Evolutionary conservation across 2,797 vertebrate species (phyloP), one percentile per base, ranked within the genome.

Genomic region (Xerus rutilus): DNA sequence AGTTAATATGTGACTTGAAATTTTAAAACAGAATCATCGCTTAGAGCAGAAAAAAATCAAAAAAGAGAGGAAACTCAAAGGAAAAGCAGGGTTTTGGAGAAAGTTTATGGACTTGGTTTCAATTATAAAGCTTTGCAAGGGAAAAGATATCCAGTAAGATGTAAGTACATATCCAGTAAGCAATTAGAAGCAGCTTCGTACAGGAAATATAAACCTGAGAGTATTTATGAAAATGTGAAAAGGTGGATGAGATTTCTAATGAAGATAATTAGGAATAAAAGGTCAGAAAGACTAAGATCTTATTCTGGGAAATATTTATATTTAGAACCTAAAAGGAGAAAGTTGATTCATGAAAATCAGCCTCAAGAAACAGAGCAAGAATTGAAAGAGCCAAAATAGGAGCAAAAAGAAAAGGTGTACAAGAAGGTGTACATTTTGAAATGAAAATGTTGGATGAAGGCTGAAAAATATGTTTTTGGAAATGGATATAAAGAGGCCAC

Each of bases 211-310:
- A 65, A 79, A 81, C 11, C 35, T 69, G 30, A n/a, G 5, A 49
- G 30, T 74, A 5, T 83, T 82, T 86, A n/a, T 72, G 17, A 32
- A 74, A 87, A 91, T 49, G 30, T 93, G 47, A 89, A n/a, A 83
- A 86, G 45, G 32, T 70, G 2, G 28, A 77, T 62, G 65, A 86
- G 30, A 89, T 92, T 91, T 95, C 69, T 64, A 57, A 86, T 54
- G 23, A 83, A 87, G 23, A 90, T 52, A 82, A 91, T 72, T 35
- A 92, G 54, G 91, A 25, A 28, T 79, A 59, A 81, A 74, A 78
- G 28, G 12, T 39, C 45, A 88, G 23, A 85, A 91, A 93, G 28
- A 65, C 11, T 47, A 93, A 93, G 45, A 39, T n/a, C 9, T 86
- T 69, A 15, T 74, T 82, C 45, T 82, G 47, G 23, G 14, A 18